phyloP scores from a whole-genome alignment of 2,797 vertebrate genomes.

The Thaleichthys pacificus region DNA sequence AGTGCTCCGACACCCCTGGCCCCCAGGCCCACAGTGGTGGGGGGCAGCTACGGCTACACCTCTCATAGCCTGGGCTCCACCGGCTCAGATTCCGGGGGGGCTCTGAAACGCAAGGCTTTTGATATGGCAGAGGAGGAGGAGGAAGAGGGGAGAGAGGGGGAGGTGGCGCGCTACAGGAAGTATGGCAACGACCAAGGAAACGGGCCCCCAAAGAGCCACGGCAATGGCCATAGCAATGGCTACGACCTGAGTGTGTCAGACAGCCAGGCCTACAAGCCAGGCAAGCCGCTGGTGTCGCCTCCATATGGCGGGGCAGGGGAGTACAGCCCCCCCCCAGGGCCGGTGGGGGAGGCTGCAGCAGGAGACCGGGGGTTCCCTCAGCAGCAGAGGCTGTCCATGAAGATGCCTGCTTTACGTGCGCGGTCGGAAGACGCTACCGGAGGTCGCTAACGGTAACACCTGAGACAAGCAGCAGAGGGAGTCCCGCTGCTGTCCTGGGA shows the following conservation, averaged over 20 bases:
- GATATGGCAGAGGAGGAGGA: constrained; percentile 69
- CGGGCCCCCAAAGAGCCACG: constrained; percentile 73
- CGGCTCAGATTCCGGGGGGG: constrained; percentile 57
- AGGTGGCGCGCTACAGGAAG: constrained; percentile 82
- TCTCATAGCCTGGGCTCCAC: constrained; percentile 63
- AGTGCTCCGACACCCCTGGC: constrained; percentile 83
- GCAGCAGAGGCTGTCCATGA: constrained; percentile 70
- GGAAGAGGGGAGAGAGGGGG: constrained; percentile 66
- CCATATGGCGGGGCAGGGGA: constrained; percentile 69
- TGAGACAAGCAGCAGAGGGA: constrained; percentile 1
- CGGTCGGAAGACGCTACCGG: constrained; percentile 71
- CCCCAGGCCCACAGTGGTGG: constrained; percentile 71
- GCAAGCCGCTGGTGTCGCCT: constrained; percentile 74
- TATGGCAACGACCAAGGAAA: constrained; percentile 83
- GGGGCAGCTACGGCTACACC: constrained; percentile 75
- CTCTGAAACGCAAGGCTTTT: constrained; percentile 78
- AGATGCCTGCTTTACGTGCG: constrained; percentile 64
- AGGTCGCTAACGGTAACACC: constrained; percentile 56
- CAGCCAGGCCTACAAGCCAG: constrained; percentile 63
- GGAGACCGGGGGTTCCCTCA: constrained; percentile 72
- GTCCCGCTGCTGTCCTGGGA: background rate
- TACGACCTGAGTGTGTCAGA: constrained; percentile 66
- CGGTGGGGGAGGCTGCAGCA: constrained; percentile 69
- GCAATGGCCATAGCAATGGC: constrained; percentile 78
- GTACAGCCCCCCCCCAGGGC: constrained; percentile 75